Base-by-base conservation (phyloP, 2,888 invertebrate species). In the Spisula solida region DNA sequence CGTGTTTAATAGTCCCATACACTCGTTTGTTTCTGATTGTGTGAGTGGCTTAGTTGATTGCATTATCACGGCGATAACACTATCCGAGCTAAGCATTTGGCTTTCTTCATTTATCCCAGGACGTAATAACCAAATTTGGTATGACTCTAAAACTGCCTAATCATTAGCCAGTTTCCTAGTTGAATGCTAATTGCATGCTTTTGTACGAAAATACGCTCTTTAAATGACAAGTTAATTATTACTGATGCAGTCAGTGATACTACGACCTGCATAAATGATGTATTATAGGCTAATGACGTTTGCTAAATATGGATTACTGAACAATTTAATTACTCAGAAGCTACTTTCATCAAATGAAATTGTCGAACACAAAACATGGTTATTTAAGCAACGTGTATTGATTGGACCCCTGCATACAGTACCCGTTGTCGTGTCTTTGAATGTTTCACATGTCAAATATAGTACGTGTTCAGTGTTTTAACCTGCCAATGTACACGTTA, bases 141-240 rank as follows among this genome's bases (percentile, higher is more conserved):
- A 66, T 66, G n/a, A 25, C 8, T 66, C 25, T 66, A 16, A 51
- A 51, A 12, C 4, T 16, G 12, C 12, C 1, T 6, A n/a, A n/a
- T 25, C 60, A 25, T 66, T 66, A 66, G 25, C 5, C 25, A 25
- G 25, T 66, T 66, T 51, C 25, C 60, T 66, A 0, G 25, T 25
- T 10, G 60, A 66, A 66, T 66, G 60, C 60, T 66, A 25, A 66
- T 66, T 66, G 60, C 25, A 66, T 10, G 56, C 56, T 20, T 56
- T 56, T 56, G 12, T 66, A 66, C n/a, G 60, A 66, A 66, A 66
- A 66, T 66, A 66, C 25, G 60, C 60, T 66, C 25, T 66, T 66
- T 66, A 10, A 66, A 66, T 66, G 60, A 25, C 60, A 66, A 10
- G 60, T 66, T 66, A 66, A 66, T 66, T 66, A 25, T 25, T 25